These are phyloP conservation scores for Bos javanicus DNA, from an alignment of 2,113 vertebrate genomes.

Conservation along the genomic window DNA sequence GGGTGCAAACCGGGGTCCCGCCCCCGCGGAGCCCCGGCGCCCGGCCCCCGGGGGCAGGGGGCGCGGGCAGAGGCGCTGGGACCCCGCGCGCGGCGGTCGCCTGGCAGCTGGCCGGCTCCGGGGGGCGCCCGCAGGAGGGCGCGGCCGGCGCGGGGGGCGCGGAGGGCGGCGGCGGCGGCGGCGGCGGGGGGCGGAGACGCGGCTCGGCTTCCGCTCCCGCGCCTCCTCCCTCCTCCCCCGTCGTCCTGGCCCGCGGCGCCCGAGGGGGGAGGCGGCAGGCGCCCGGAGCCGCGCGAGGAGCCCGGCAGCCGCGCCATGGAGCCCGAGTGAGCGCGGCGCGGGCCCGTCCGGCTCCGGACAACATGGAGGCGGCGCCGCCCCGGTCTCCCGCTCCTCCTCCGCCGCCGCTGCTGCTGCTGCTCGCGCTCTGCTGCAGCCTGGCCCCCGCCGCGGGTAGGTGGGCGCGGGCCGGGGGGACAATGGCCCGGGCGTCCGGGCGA, in stretches of 20 bases:
- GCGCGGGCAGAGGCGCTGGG: neutral
- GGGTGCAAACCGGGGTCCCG: neutral
- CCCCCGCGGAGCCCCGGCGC: neutral
- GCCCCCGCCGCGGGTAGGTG: conserved; percentile 67
- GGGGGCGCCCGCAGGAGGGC: conserved; percentile 60
- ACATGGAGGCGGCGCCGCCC: conserved; percentile 63
- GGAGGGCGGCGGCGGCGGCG: neutral
- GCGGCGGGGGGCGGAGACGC: conserved; percentile 58
- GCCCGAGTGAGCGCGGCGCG: conserved; percentile 68
- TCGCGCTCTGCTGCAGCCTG: conserved; percentile 61
- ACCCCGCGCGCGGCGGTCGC: neutral
- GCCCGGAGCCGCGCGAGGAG: conserved; percentile 59
- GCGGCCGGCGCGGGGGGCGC: conserved; percentile 52
- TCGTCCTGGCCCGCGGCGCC: conserved; percentile 57
- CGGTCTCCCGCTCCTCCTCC: neutral
- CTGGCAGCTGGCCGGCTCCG: neutral
- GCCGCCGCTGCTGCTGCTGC: conserved; percentile 51
- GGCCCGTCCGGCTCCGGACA: conserved; percentile 52
- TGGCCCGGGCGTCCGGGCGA: neutral
- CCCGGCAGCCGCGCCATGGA: conserved; percentile 67
- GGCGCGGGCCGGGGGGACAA: conserved; percentile 31
- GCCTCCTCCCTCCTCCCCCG: conserved; percentile 46
- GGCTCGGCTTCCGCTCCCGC: conserved; percentile 65
- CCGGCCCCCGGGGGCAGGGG: neutral
- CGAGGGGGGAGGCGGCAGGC: conserved; percentile 60